Conservation (phyloP, 2,797 vertebrate genomes). For the Pteropus rufus region DNA sequence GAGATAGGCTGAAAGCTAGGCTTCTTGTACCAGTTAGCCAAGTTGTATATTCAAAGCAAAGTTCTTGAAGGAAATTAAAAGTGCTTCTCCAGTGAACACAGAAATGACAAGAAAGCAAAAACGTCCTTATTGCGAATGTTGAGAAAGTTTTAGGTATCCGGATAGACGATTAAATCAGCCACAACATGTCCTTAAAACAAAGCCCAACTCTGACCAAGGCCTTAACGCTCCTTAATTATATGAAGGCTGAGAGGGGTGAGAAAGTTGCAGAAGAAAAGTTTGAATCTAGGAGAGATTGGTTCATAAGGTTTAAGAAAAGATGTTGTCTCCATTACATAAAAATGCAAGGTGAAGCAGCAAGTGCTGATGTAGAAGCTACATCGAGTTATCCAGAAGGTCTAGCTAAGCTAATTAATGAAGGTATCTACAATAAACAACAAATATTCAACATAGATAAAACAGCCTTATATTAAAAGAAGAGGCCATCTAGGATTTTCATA, state of each 20-base stretch:
- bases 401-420: background rate
- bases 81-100: background rate
- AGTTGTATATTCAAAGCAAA: background rate
- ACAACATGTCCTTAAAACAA: too few species aligned
- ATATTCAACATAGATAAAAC: background rate
- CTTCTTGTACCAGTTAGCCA: background rate
- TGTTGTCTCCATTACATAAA: too few species aligned
- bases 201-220: background rate
- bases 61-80: background rate
- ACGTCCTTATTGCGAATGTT: background rate
- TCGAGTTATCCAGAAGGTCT: background rate
- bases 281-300: background rate
- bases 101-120: background rate
- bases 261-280: background rate
- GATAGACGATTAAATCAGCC: background rate
- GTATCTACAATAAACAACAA: background rate
- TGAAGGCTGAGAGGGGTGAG: too few species aligned
- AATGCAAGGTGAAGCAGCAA: background rate
- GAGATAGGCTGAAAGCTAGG: background rate
- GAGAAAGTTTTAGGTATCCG: background rate
- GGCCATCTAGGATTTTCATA: background rate
- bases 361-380: background rate
- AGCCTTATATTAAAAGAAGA: background rate
- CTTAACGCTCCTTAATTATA: background rate
- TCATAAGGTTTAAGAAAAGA: background rate